phyloP scores from a whole-genome alignment of 2,113 vertebrate genomes.

The Urocynchramus pylzowi region DNA sequence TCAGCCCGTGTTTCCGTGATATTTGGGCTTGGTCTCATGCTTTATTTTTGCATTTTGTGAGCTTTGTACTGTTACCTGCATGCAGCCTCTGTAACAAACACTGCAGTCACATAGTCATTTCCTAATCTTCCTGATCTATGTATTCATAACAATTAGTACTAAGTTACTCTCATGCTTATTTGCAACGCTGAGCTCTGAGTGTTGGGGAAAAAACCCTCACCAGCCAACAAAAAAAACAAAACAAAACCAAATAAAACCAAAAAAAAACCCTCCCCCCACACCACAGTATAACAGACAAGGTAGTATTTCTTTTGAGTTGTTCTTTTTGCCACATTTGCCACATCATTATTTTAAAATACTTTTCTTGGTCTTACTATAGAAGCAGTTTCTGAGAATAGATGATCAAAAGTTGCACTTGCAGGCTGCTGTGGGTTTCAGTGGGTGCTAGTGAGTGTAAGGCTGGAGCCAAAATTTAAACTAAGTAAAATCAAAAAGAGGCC shows the following conservation, averaged over 20 bases:
- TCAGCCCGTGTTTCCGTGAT: neutral
- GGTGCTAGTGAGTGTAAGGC: neutral
- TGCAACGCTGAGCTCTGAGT: neutral
- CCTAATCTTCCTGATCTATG: neutral
- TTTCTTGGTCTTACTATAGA: neutral
- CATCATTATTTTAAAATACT: neutral
- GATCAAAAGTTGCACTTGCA: neutral
- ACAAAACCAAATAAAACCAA: neutral
- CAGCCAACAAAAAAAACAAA: neutral
- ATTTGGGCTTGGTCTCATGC: neutral
- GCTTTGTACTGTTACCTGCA: neutral
- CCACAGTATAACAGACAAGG: neutral
- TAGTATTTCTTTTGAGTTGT: neutral
- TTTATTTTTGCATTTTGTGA: neutral
- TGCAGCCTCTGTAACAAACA: neutral
- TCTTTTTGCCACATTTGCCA: neutral
- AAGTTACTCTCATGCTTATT: neutral
- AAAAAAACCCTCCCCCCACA: fast-evolving
- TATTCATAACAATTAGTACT: neutral
- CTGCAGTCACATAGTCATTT: neutral
- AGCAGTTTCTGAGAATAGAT: neutral
- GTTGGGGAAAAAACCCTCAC: neutral
- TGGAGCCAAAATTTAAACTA: neutral
- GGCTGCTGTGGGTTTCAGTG: neutral
- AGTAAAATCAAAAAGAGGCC: neutral